Evolutionary conservation across 2,888 invertebrate species (phyloP).

Genomic region (Volucella inflata): DNA sequence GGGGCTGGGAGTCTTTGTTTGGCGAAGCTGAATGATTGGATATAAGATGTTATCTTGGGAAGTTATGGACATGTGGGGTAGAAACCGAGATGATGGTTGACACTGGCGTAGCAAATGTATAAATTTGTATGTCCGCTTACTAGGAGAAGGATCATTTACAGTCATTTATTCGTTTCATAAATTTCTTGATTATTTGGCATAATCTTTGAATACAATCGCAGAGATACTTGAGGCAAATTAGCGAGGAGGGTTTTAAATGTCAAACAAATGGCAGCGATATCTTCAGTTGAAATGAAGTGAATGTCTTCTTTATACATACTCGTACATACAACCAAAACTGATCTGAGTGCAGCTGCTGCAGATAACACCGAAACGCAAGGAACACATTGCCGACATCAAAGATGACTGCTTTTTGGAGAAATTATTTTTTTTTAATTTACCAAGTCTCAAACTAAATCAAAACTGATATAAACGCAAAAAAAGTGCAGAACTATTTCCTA

Average conservation of each 20-base stretch:
- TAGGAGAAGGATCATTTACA: conserved; percentile 26
- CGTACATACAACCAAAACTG: conserved; percentile 23
- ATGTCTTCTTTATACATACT: conserved; percentile 16
- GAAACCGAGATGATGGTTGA: conserved; percentile 40
- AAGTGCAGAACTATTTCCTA: too few species aligned
- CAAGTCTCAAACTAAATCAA: too few species aligned
- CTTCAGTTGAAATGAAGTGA: background rate
- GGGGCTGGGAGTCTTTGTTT: conserved; percentile 43
- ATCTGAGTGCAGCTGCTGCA: too few species aligned
- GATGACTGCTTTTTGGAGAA: too few species aligned
- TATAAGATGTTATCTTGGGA: conserved; percentile 60
- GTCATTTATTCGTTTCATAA: conserved; percentile 46
- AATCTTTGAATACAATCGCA: conserved; percentile 34
- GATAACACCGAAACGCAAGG: too few species aligned
- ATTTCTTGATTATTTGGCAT: conserved; percentile 44
- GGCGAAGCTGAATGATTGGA: conserved; percentile 67
- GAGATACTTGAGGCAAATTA: conserved; percentile 1
- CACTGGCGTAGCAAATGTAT: conserved; percentile 27
- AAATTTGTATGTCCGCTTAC: background rate
- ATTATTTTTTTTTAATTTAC: too few species aligned
- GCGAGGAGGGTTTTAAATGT: background rate
- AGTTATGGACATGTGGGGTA: conserved; percentile 64
- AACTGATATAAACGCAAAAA: too few species aligned
- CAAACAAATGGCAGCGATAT: too few species aligned
- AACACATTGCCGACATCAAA: too few species aligned